Evolutionary conservation across 2,113 vertebrate species (phyloP).

Genomic region (Bagarius yarrelli): DNA sequence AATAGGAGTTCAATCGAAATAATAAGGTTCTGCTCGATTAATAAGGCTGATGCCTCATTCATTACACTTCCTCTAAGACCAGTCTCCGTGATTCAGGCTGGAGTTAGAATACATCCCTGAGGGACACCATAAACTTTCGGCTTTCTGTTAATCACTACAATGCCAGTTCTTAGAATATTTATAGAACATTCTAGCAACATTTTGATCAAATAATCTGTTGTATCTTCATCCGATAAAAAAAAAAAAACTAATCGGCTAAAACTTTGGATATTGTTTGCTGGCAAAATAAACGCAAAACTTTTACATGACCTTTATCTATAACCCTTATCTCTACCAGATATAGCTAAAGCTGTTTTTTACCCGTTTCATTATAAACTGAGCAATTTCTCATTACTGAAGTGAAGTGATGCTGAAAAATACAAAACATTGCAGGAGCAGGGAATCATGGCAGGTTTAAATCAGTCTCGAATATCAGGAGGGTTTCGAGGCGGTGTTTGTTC

Average conservation of each 20-base stretch:
- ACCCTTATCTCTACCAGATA: neutral
- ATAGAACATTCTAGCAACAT: neutral
- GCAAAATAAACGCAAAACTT: neutral
- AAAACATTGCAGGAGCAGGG: neutral
- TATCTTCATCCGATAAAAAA: neutral
- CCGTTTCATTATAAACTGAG: neutral
- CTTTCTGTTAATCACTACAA: neutral
- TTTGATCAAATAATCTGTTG: neutral
- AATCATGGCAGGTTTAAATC: constrained; percentile 18
- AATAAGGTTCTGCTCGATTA: neutral
- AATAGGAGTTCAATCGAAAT: neutral
- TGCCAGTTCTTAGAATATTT: neutral
- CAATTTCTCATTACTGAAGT: constrained; percentile 17
- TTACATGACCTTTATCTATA: neutral
- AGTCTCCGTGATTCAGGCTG: neutral
- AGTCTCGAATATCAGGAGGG: constrained; percentile 14
- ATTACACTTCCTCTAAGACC: neutral
- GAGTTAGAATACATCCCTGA: neutral
- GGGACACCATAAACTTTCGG: neutral
- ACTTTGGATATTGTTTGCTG: neutral
- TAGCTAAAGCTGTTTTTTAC: constrained; percentile 19
- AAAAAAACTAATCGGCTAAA: no score
- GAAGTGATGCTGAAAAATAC: constrained; percentile 4
- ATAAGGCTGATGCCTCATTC: constrained; percentile 12
- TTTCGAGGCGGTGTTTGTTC: constrained; percentile 7